Base-by-base conservation (phyloP, 2,113 vertebrate species). In the Pimephales promelas region DNA sequence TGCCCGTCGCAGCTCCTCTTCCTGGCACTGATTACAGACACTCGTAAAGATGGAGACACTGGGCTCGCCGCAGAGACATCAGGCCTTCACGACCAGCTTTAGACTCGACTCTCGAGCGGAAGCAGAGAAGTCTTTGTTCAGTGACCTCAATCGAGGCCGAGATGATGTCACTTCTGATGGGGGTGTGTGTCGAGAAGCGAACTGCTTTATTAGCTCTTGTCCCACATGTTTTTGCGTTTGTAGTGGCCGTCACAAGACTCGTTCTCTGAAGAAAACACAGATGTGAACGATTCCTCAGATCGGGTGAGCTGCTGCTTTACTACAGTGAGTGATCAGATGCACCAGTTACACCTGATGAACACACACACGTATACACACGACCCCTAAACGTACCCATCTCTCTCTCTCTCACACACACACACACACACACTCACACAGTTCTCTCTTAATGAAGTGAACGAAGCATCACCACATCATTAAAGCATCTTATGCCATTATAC, bases 11-110 rank as follows among this genome's bases (percentile, higher is more conserved):
- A 3, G 45, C 40, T 62, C 22, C 74, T 66, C 49, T 18, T 22
- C 59, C 14, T 77, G 82, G 73, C 73, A 78, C 82, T 93, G 92
- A 94, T 94, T 92, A 93, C 20, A 93, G 92, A 88, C 77, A 26
- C 74, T 49, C 24, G 47, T 70, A 45, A 79, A 71, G 62, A 62
- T 78, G 87, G 90, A 72, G 82, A 89, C 88, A 92, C 90, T 82
- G 79, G 85, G 74, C 86, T 90, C 86, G 86, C 90, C 89, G 16
- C 92, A 91, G 88, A 88, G 83, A 84, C 86, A 86, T 89, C 73
- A 77, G 9, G 77, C 80, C 84, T 24, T 86, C 56, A 11, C 76
- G 28, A 28, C 26, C 18, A 62, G 90, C 84, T 88, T 86, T 86
- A 49, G 75, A 90, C 83, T 83, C 81, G 68, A 57, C 20, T 24